These are phyloP conservation scores for Sogatella furcifera DNA, from an alignment of 1,140 invertebrate species.

Conservation along the genomic window DNA sequence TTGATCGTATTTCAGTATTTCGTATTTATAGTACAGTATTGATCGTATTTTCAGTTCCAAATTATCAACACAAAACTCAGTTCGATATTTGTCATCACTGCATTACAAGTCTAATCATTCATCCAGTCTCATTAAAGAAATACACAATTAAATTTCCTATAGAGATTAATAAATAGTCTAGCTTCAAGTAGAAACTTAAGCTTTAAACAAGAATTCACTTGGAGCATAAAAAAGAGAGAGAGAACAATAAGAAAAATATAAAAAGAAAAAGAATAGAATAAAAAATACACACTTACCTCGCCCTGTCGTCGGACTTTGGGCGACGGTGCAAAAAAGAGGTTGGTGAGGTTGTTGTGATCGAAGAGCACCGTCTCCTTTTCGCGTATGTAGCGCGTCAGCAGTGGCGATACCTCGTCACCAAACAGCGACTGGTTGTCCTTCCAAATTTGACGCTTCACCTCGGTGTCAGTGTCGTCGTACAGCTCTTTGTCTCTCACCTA, in stretches of 20 bases:
- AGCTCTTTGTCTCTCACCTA: constrained; percentile 75
- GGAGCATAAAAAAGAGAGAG: background rate
- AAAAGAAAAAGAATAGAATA: too few species aligned
- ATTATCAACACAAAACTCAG: too few species aligned
- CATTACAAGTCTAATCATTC: too few species aligned
- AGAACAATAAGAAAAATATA: background rate
- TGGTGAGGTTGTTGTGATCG: constrained; percentile 79
- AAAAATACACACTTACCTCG: background rate
- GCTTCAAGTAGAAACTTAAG: too few species aligned
- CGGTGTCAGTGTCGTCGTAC: constrained; percentile 89
- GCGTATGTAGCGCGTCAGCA: constrained; percentile 85
- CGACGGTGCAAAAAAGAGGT: constrained; percentile 81
- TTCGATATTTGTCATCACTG: too few species aligned
- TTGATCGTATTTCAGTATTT: too few species aligned
- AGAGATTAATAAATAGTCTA: too few species aligned
- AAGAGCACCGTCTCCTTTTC: constrained; percentile 88
- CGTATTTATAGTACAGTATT: too few species aligned
- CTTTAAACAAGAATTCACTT: too few species aligned
- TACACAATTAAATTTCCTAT: too few species aligned
- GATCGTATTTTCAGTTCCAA: too few species aligned
- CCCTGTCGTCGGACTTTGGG: constrained; percentile 56
- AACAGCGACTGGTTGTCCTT: constrained; percentile 94
- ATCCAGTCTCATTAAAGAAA: too few species aligned
- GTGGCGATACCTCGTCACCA: constrained; percentile 92
- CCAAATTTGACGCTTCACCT: constrained; percentile 97